Evolutionary conservation across 1,140 invertebrate species (phyloP), one percentile per base, ranked within the genome.

Genomic region (Drosophila arizonae): DNA sequence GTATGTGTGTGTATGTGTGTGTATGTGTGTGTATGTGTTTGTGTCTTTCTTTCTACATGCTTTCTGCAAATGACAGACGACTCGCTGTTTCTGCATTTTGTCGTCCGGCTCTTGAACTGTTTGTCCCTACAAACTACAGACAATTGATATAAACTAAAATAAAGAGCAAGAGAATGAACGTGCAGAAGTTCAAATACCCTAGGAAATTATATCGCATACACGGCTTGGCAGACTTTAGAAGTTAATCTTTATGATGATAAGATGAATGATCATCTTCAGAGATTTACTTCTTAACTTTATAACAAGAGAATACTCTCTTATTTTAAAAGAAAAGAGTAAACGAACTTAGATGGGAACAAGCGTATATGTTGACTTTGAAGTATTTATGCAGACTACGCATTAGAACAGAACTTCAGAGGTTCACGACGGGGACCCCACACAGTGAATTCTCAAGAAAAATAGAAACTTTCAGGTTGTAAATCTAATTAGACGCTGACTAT

Each of bases 81-180:
- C 57, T 61, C 30, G 57, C 65, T 55, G 50, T 63, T 70, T 72
- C 50, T 72, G 70, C 70, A 72, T 55, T 72, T 60, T 48, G 54
- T 60, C 50, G 64, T 46, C 70, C 64, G 70, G 70, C 70, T 68
- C 70, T 72, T 72, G 70, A 72, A 72, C 70, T 72, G 43, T 45
- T 45, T 15, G 64, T 68, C 55, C 41, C 70, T 48, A 15, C 63
- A 24, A 68, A 73, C 65, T 69, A 73, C 71, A 69, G 56, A 73
- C 71, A 74, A 74, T 68, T 68, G 70, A 72, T 64, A 72, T 61
- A 72, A 72, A 17, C 54, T 45, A 67, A 72, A 43, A n/a, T 33
- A 54, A 17, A 36, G 50, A 30, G 45, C 13, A 46, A 17, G 15
- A 43, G n/a, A 4, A 30, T 4, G 15, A 46, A 24, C 24, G 33